Evolutionary conservation across 2,113 vertebrate genomes (phyloP).

Genomic region (Fregata magnificens): DNA sequence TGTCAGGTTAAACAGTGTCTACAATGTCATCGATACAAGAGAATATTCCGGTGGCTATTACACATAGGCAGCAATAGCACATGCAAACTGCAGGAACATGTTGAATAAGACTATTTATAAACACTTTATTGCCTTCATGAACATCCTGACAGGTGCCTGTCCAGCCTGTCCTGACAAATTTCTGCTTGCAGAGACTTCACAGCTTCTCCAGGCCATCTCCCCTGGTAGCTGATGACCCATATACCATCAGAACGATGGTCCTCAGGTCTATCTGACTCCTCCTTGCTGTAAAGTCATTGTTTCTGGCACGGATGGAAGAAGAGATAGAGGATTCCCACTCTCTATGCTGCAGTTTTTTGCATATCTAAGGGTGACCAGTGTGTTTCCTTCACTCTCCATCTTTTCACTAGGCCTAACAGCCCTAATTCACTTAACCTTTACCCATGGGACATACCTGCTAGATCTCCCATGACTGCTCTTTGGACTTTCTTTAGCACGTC

Average conservation of each 20-base stretch:
- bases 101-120: background rate
- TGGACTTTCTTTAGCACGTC: background rate
- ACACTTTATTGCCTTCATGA: background rate
- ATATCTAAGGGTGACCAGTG: background rate
- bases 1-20: background rate
- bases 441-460: accelerated
- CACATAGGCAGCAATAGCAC: background rate
- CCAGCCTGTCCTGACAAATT: background rate
- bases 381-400: background rate
- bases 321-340: background rate
- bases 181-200: background rate
- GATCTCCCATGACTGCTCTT: background rate
- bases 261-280: background rate
- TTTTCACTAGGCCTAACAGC: background rate
- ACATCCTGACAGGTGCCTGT: background rate
- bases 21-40: background rate
- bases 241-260: background rate
- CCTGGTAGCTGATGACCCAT: background rate
- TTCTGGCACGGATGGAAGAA: background rate
- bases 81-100: background rate
- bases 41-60: background rate
- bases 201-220: background rate
- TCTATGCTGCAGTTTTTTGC: background rate
- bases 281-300: background rate
- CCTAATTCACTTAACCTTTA: background rate